Evolutionary conservation across 2,888 invertebrate species (phyloP).

Genomic region (Mesorhabditis belari): DNA sequence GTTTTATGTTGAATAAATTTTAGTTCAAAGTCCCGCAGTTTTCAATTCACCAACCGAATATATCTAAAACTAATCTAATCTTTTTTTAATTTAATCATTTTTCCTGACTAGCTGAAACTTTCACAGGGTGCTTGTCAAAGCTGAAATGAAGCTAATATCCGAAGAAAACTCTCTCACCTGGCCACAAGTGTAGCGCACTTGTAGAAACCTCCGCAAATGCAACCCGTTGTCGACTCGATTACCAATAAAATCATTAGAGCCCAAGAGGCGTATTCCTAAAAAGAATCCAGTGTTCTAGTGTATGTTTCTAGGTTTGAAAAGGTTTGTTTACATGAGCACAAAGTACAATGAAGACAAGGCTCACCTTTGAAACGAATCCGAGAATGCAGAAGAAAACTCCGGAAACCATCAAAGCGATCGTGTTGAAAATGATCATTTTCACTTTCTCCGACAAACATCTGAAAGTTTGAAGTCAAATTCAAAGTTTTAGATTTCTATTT

Average conservation of each 20-base stretch:
- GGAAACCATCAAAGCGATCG: conserved; percentile 38
- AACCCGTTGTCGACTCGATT: conserved; percentile 36
- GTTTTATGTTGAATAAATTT: too few species aligned
- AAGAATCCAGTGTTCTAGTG: background rate
- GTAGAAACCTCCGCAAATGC: conserved; percentile 42
- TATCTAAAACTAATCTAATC: too few species aligned
- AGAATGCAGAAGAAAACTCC: conserved; percentile 35
- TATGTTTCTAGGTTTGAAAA: background rate
- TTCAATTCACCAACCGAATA: too few species aligned
- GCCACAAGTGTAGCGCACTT: conserved; percentile 44
- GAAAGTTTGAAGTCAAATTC: conserved; percentile 1
- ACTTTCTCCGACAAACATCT: conserved; percentile 36
- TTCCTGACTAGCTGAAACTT: too few species aligned
- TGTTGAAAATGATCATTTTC: conserved; percentile 46
- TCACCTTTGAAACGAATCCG: conserved; percentile 26
- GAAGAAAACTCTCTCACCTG: conserved; percentile 25
- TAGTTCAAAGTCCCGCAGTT: too few species aligned
- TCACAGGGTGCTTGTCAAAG: too few species aligned
- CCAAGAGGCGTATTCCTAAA: conserved; percentile 14
- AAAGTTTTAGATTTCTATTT: too few species aligned
- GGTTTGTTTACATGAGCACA: too few species aligned
- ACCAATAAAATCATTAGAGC: conserved; percentile 26
- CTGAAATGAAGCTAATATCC: too few species aligned
- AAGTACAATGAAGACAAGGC: background rate
- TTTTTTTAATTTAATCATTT: too few species aligned